A percentile compares a stretch with the other conserved stretches of the same genome.
Conservation (phyloP, 2,797 vertebrate genomes). For the Pseudochromis fuscus region DNA sequence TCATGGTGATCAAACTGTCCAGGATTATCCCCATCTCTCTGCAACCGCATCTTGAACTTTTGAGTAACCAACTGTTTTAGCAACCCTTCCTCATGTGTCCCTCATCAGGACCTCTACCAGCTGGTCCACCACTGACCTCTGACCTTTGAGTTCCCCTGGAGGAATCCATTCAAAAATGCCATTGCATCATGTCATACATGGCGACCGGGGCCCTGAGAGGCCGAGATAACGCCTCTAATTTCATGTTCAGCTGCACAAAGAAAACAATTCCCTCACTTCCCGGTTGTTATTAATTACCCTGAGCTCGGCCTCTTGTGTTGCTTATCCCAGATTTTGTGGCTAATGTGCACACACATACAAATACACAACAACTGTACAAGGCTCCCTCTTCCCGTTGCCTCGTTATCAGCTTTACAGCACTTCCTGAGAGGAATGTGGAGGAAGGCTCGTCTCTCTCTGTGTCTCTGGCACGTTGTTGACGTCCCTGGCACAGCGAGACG, state of each 20-base stretch:
- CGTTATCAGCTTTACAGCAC: slow-evolving; percentile 75
- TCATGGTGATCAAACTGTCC: too few species aligned
- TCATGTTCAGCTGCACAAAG: slow-evolving; percentile 86
- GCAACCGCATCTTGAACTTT: too few species aligned
- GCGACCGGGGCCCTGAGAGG: slow-evolving; percentile 87
- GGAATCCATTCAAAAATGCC: slow-evolving; percentile 18
- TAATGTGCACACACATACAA: slow-evolving; percentile 29
- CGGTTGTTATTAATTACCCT: slow-evolving; percentile 86
- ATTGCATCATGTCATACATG: slow-evolving; percentile 51
- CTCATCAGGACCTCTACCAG: background rate
- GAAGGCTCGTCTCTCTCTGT: slow-evolving; percentile 65
- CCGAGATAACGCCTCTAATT: slow-evolving; percentile 90
- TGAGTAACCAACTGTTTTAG: too few species aligned
- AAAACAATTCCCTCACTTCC: slow-evolving; percentile 89
- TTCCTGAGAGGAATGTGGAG: slow-evolving; percentile 77
- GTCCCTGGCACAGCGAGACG: slow-evolving; percentile 45
- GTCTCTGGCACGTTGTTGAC: slow-evolving; percentile 65
- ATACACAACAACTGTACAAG: background rate
- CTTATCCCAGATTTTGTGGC: slow-evolving; percentile 50
- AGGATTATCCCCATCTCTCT: too few species aligned
- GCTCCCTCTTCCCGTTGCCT: slow-evolving; percentile 36
- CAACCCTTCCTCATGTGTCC: background rate
- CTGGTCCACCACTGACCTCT: slow-evolving; percentile 38
- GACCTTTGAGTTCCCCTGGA: slow-evolving; percentile 25
- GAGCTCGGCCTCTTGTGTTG: slow-evolving; percentile 41